These are phyloP conservation scores for Reticulitermes speratus DNA, from an alignment of 1,140 invertebrate species.

Conservation along the genomic window DNA sequence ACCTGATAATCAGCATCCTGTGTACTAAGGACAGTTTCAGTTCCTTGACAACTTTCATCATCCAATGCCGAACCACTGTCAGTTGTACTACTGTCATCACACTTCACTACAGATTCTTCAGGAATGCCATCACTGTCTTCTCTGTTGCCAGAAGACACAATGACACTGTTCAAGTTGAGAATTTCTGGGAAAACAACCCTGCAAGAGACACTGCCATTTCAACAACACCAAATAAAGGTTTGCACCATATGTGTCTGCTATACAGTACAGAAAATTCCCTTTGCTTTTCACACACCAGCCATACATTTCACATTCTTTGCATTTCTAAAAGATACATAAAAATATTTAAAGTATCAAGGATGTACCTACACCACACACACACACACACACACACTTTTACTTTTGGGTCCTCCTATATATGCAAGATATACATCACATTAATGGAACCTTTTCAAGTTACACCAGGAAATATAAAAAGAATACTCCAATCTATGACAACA, in stretches of 20 bases:
- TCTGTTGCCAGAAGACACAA: slow-evolving; percentile 49
- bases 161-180: slow-evolving; percentile 78
- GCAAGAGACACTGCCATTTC: slow-evolving; percentile 39
- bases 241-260: too few relatives aligned
- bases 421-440: too few relatives aligned
- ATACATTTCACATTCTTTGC: not conserved
- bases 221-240: too few relatives aligned
- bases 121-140: slow-evolving; percentile 45
- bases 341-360: not conserved
- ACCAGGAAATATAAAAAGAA: too few relatives aligned
- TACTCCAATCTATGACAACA: too few relatives aligned
- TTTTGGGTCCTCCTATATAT: too few relatives aligned
- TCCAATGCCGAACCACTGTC: slow-evolving; percentile 67
- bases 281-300: not conserved
- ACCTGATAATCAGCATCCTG: slow-evolving; percentile 44
- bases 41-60: slow-evolving; percentile 58
- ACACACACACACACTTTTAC: too few relatives aligned
- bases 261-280: not conserved
- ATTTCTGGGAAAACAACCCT: slow-evolving; percentile 84
- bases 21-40: slow-evolving; percentile 45
- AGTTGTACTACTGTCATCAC: slow-evolving; percentile 69
- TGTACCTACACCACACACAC: too few relatives aligned
- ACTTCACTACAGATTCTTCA: slow-evolving; percentile 53
- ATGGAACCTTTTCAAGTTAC: too few relatives aligned
- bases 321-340: not conserved